These are phyloP conservation scores for Mesoligia furuncula DNA, from an alignment of 2,888 invertebrate species.

Conservation along the genomic window DNA sequence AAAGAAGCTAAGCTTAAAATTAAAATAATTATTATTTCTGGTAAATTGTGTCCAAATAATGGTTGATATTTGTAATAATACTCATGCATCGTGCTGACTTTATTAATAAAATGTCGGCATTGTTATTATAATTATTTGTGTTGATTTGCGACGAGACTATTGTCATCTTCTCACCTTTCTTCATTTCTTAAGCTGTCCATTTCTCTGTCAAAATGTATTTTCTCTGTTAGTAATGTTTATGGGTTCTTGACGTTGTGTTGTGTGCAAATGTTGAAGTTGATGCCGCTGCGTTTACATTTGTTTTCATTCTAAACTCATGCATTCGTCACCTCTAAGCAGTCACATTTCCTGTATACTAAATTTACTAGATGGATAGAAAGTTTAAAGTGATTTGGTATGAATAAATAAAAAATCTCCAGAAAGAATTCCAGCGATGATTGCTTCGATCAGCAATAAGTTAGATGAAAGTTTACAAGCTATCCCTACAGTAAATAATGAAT, in stretches of 20 bases:
- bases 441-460: constrained; percentile 8
- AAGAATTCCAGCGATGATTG: constrained; percentile 21
- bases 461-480: constrained; percentile 11
- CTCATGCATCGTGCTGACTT: constrained; percentile 80
- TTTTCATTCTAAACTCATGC: constrained; percentile 40
- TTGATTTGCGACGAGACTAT: constrained; percentile 55
- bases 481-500: constrained; percentile 1
- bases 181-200: constrained; percentile 80
- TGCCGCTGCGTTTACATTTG: constrained; percentile 20
- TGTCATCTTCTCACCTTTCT: constrained; percentile 79
- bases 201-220: constrained; percentile 84
- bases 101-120: constrained; percentile 37
- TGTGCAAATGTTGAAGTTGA: constrained; percentile 49
- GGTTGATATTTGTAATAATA: constrained; percentile 52
- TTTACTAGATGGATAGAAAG: constrained; percentile 9
- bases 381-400: constrained; percentile 1
- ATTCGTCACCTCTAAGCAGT: constrained; percentile 38
- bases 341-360: constrained; percentile 10
- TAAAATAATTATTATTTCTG: constrained; percentile 48
- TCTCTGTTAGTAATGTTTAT: constrained; percentile 72
- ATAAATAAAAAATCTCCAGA: constrained; percentile 7
- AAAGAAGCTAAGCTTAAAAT: constrained; percentile 38
- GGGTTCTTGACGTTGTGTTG: constrained; percentile 58
- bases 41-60: constrained; percentile 49
- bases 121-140: constrained; percentile 44